Conservation (phyloP, 2,113 vertebrate species). For the Anser cygnoides region DNA sequence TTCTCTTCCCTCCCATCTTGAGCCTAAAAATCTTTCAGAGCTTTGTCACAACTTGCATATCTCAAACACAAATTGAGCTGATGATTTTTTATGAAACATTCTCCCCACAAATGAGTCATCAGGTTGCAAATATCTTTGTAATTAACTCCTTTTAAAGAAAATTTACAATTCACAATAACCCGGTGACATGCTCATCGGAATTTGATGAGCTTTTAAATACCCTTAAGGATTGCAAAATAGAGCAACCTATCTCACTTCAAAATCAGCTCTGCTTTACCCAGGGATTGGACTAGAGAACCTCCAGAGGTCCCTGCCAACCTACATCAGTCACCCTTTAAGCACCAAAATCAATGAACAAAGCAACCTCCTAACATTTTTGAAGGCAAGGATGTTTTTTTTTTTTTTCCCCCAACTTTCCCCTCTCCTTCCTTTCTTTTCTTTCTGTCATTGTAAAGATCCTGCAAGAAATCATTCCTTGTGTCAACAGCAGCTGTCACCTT, state of each 20-base stretch:
- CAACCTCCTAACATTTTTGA: background rate
- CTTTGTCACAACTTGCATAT: conserved; percentile 35
- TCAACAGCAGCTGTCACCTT: fast-evolving
- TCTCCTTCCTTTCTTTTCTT: background rate
- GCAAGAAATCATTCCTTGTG: background rate
- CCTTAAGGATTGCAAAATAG: conserved; percentile 3
- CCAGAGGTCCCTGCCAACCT: background rate
- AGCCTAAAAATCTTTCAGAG: background rate
- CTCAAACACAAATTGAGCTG: background rate
- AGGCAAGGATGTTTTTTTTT: background rate
- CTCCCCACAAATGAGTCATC: conserved; percentile 9
- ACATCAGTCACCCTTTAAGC: fast-evolving
- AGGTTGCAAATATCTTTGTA: conserved; percentile 10
- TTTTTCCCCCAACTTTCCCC: background rate
- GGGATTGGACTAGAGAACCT: background rate
- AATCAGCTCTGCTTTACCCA: background rate
- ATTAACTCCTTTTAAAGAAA: background rate
- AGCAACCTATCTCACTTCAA: background rate
- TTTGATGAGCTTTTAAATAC: conserved; percentile 30
- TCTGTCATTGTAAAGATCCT: background rate
- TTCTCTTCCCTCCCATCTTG: background rate
- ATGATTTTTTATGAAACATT: conserved; percentile 22
- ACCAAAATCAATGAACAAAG: background rate
- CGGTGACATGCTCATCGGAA: background rate
- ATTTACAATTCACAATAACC: background rate